A percentile compares a stretch with the other conserved stretches of the same genome.
Conservation (phyloP, 2,113 vertebrate genomes). For the Paramisgurnus dabryanus region DNA sequence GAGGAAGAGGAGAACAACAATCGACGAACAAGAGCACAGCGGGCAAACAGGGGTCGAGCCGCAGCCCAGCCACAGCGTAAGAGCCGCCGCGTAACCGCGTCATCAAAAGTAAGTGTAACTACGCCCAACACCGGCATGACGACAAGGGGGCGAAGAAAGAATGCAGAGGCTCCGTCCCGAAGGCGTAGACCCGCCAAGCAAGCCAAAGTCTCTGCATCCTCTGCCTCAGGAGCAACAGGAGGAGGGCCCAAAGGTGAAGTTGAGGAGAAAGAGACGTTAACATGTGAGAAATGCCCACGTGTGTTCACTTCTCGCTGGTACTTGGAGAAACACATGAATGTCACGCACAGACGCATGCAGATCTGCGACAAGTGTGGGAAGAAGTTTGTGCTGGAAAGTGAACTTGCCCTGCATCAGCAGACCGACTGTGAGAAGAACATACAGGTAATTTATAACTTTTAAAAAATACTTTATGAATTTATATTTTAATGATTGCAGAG, state of each 20-base stretch:
- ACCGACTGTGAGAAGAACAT: slow-evolving; percentile 99
- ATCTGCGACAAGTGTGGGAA: slow-evolving; percentile 99
- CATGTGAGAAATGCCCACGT: slow-evolving; percentile 96
- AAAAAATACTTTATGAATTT: too few relatives aligned
- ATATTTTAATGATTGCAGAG: too few relatives aligned
- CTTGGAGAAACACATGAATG: slow-evolving; percentile 99
- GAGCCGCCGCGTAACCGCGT: slow-evolving; percentile 71
- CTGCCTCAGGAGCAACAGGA: slow-evolving; percentile 39
- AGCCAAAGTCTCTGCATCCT: slow-evolving; percentile 66
- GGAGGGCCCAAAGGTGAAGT: slow-evolving; percentile 72
- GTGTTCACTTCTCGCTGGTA: slow-evolving; percentile 99
- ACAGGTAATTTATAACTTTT: slow-evolving; percentile 79
- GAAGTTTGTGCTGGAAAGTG: slow-evolving; percentile 98
- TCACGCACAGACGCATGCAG: slow-evolving; percentile 98
- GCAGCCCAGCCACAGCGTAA: slow-evolving; percentile 71
- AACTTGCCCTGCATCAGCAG: slow-evolving; percentile 98
- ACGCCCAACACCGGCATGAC: slow-evolving; percentile 76
- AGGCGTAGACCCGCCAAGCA: slow-evolving; percentile 82
- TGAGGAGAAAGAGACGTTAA: slow-evolving; percentile 94
- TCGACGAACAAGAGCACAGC: slow-evolving; percentile 82
- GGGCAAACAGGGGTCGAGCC: slow-evolving; percentile 47
- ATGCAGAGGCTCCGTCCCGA: slow-evolving; percentile 78
- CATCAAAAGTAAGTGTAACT: slow-evolving; percentile 69
- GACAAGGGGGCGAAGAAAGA: slow-evolving; percentile 85
- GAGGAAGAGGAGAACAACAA: slow-evolving; percentile 79